Evolutionary conservation across 1,140 invertebrate genomes (phyloP), one percentile per base, ranked within the genome.

Genomic region (Bombus huntii): DNA sequence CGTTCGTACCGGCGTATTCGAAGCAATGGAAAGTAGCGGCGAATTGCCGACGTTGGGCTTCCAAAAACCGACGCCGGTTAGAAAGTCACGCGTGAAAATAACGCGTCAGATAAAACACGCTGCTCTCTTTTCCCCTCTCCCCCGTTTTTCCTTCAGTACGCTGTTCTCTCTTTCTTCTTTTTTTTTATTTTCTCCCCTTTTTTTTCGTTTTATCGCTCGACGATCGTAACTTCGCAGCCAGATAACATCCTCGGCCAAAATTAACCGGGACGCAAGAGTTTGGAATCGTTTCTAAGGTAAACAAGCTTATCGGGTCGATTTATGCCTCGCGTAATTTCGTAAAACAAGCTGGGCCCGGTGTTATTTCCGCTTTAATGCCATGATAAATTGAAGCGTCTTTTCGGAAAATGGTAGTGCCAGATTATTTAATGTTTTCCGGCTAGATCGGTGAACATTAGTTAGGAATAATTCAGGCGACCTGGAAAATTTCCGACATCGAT

Each of bases 331-430:
- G 22, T 62, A 79, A 84, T 84, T 84, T 72, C 71, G 31, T 53
- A 62, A 72, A 72, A 84, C 53, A 80, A 59, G 15, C 44, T 34
- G 39, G 22, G 22, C 6, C 22, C 6, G 10, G 47, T 34, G 59
- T 84, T 84, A 62, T 84, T 79, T 25, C 2, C 42, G 75, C 66
- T 72, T 72, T 84, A 84, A 84, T 62, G n/a, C 39, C 66, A 13
- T 28, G 68, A 84, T 79, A 71, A 79, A 84, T 72, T 72, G 34
- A 71, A 84, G 37, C 68, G 1, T 3, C n/a, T 25, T 15, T 34
- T 8, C 15, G 65, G 0, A 1, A n/a, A 28, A 9, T 9, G 12
- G 1, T 2, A 3, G n/a, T 10, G 28, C 5, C 15, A 28, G 22
- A 37, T 12, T 59, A 72, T 72, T 70, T 78, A 39, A 73, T 25